phyloP scores from a whole-genome alignment of 2,888 invertebrate genomes.

The Polyommatus icarus region DNA sequence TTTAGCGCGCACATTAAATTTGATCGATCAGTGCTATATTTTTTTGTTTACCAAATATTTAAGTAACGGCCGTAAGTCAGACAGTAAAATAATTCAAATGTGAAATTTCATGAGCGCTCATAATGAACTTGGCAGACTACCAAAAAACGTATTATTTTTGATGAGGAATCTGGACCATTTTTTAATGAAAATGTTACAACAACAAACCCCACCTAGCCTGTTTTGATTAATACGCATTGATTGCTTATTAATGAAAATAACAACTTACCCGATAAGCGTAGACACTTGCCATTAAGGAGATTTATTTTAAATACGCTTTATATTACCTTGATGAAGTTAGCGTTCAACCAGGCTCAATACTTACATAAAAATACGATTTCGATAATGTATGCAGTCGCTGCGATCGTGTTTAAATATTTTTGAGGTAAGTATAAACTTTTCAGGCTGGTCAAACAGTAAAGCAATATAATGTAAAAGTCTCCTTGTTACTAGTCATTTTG shows the following conservation, averaged over 20 bases:
- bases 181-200: constrained; percentile 76
- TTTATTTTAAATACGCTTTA: not conserved
- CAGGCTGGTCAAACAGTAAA: too few relatives aligned
- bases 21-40: constrained; percentile 79
- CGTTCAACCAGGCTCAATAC: too few relatives aligned
- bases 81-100: constrained; percentile 81
- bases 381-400: too few relatives aligned
- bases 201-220: constrained; percentile 48
- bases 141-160: constrained; percentile 81
- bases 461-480: not conserved
- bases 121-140: constrained; percentile 80
- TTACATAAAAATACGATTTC: too few relatives aligned
- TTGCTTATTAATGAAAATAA: constrained; percentile 10
- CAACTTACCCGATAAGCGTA: not conserved
- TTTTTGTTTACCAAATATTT: constrained; percentile 81
- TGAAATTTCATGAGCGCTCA: constrained; percentile 81
- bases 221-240: constrained; percentile 49
- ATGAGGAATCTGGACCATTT: constrained; percentile 80
- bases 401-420: too few relatives aligned
- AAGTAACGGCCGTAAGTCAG: constrained; percentile 80
- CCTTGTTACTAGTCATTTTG: not conserved
- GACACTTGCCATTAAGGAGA: constrained; percentile 12
- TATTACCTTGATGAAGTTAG: not conserved
- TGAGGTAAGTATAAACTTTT: too few relatives aligned
- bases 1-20: constrained; percentile 74